Evolutionary conservation across 2,888 invertebrate species (phyloP).

Genomic region (Bellardia bayeri): DNA sequence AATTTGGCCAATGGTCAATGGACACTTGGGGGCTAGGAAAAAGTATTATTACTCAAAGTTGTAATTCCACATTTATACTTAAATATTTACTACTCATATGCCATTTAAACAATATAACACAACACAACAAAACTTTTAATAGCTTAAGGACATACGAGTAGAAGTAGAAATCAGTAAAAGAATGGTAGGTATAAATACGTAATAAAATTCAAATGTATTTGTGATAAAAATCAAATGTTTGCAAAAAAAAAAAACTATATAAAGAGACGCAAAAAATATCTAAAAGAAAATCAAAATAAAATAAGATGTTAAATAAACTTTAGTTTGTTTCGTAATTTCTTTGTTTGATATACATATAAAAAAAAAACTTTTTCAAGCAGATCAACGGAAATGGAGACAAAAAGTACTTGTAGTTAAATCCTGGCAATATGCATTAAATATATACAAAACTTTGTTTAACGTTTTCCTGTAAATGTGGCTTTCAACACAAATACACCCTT

Average conservation of each 20-base stretch:
- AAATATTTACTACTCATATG: background rate
- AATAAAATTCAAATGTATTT: constrained; percentile 83
- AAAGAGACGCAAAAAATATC: constrained; percentile 23
- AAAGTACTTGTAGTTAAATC: constrained; percentile 34
- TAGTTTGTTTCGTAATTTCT: constrained; percentile 44
- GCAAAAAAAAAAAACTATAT: constrained; percentile 9
- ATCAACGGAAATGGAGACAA: constrained; percentile 24
- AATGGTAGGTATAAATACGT: constrained; percentile 75
- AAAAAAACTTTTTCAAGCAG: constrained; percentile 41
- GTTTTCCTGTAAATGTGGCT: constrained; percentile 63
- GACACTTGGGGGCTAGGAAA: constrained; percentile 40
- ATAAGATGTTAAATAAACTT: constrained; percentile 64
- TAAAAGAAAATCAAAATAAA: constrained; percentile 59
- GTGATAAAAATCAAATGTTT: constrained; percentile 83
- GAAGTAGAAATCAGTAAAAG: constrained; percentile 30
- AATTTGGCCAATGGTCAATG: constrained; percentile 71
- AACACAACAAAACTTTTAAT: constrained; percentile 35
- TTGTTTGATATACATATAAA: background rate
- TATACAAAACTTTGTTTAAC: constrained; percentile 46
- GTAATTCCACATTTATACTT: constrained; percentile 24
- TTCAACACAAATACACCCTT: constrained; percentile 70
- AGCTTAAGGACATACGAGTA: constrained; percentile 13
- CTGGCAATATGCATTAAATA: background rate
- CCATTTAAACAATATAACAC: background rate
- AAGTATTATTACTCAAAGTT: constrained; percentile 56